Base-by-base conservation (phyloP, 2,888 invertebrate genomes). In the Artemia sp. region DNA sequence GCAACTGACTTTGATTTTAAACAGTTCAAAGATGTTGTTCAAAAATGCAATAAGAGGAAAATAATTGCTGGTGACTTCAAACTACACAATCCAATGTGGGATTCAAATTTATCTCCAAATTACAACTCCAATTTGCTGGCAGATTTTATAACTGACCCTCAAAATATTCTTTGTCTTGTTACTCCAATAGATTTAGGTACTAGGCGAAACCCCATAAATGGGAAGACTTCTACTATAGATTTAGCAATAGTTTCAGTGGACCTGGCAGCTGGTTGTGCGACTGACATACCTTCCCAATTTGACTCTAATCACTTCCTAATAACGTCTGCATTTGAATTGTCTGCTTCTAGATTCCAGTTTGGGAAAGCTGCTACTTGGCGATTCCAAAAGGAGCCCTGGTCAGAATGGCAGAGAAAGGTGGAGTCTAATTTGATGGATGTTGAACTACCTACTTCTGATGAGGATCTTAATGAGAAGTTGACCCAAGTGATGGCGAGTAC, bases 341-440 rank as follows among this genome's bases (percentile, higher is more conserved):
- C 12, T 53, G 53, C n/a, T n/a, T 11, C 11, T 53, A 53, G n/a
- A n/a, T n/a, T 11, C 11, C 11, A 53, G 11, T 53, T 53, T 11
- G 53, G 53, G 53, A 53, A 53, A n/a, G 53, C n/a, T 53, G 11
- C 53, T 53, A n/a, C n/a, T 53, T 53, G 53, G 53, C 11, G n/a
- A 11, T 53, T 53, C n/a, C 11, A 53, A 53, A n/a, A 53, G 11
- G 53, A 53, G 11, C 53, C n/a, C n/a, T 53, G 53, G 53, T n/a
- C 53, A 53, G n/a, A 53, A 53, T 53, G 53, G 53, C 53, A 53
- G 53, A n/a, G n/a, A 53, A n/a, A 53, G n/a, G 53, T 53, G 11
- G 53, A 53, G 11, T 53, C 53, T 53, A 11, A 53, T 11, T 53
- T 53, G 53, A 11, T 11, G 53, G n/a, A 11, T 11, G 11, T 53